These are phyloP conservation scores for Linurgus olivaceus DNA, from an alignment of 2,797 vertebrate genomes.

Conservation along the genomic window DNA sequence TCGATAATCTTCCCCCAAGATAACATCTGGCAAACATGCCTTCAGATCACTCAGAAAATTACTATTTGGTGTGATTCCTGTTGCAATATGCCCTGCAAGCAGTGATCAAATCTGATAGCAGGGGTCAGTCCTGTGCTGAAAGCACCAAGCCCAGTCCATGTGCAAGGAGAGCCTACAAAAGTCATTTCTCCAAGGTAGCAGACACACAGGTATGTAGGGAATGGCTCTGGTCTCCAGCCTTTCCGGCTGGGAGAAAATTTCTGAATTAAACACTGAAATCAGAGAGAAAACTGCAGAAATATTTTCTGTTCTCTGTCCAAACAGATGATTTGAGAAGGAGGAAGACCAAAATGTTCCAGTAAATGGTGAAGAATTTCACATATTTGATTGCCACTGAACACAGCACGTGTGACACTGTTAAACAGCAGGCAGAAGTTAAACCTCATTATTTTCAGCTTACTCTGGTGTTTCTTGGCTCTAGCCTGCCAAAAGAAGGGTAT, in stretches of 20 bases:
- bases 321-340: neutral
- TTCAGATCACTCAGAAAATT: neutral
- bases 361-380: neutral
- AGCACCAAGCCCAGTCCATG: neutral
- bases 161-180: neutral
- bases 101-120: neutral
- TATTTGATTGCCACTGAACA: neutral
- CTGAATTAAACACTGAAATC: neutral
- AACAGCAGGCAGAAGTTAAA: neutral
- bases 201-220: neutral
- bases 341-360: neutral
- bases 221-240: neutral
- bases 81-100: neutral
- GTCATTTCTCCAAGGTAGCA: neutral
- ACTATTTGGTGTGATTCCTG: neutral
- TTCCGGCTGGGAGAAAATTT: neutral
- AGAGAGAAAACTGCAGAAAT: neutral
- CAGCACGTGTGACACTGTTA: accelerated
- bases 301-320: neutral
- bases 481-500: neutral
- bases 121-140: neutral
- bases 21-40: neutral
- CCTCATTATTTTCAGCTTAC: neutral
- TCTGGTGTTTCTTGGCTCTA: neutral
- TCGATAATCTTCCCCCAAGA: neutral